A percentile compares a stretch with the other conserved stretches of the same genome.
Evolutionary conservation across 92 coral and sea anemone genomes (phyloP).

Genomic region (Blastomussa wellsi): DNA sequence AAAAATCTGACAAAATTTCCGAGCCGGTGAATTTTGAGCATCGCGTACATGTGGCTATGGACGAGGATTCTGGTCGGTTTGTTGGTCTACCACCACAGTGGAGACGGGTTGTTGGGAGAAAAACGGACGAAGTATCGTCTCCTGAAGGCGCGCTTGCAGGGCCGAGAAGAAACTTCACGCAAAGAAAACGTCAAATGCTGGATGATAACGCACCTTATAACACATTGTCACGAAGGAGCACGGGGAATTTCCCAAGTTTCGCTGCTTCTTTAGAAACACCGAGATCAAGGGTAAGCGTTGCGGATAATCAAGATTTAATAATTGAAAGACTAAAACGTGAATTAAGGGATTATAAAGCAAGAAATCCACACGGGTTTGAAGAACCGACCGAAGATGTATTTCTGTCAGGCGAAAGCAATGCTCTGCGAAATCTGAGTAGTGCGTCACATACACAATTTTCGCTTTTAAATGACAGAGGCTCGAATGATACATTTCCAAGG

Average conservation of each 20-base stretch:
- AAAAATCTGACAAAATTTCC: slow-evolving; percentile 54
- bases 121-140: slow-evolving; percentile 8
- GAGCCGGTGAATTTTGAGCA: slow-evolving; percentile 74
- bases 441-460: not conserved
- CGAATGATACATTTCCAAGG: not conserved
- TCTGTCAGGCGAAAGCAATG: not conserved
- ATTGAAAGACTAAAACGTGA: slow-evolving; percentile 67
- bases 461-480: not conserved
- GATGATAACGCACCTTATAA: slow-evolving; percentile 19
- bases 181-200: not conserved
- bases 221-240: slow-evolving; percentile 20
- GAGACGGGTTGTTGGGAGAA: slow-evolving; percentile 57
- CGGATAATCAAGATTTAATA: slow-evolving; percentile 58
- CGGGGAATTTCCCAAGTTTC: slow-evolving; percentile 16
- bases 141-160: slow-evolving; percentile 39
- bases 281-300: slow-evolving; percentile 61
- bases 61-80: slow-evolving; percentile 67
- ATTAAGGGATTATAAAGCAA: slow-evolving; percentile 55
- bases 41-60: slow-evolving; percentile 74
- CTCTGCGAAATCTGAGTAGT: not conserved
- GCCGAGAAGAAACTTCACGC: slow-evolving; percentile 26
- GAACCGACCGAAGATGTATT: slow-evolving; percentile 27
- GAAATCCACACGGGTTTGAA: slow-evolving; percentile 29
- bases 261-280: slow-evolving; percentile 48
- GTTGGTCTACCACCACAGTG: slow-evolving; percentile 89